Percentiles rank a stretch among this genome's conserved stretches.
Conservation (phyloP, 2,113 vertebrate genomes). For the Sylvietta virens region DNA sequence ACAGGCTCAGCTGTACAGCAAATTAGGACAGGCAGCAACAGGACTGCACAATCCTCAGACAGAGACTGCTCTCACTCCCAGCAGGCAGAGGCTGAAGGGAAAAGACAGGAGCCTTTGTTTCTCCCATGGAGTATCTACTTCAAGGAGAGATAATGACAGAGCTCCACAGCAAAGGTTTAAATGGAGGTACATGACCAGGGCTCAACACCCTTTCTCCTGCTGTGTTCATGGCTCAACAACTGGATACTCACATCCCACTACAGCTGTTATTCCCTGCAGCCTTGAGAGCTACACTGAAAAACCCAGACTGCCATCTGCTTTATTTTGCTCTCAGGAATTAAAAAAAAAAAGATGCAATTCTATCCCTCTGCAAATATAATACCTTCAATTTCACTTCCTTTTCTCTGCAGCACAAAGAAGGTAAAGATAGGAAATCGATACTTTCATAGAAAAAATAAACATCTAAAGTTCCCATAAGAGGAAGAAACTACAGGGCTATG, state of each 20-base stretch:
- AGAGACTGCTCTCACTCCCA: not conserved
- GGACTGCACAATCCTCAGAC: not conserved
- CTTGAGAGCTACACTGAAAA: not conserved
- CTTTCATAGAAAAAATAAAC: not conserved
- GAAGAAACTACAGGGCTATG: not conserved
- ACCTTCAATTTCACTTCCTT: not conserved
- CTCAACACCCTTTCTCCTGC: not conserved
- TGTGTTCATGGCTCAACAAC: not conserved
- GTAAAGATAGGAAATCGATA: not conserved
- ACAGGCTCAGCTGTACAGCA: not conserved
- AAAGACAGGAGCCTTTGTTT: not conserved
- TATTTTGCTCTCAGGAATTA: not conserved
- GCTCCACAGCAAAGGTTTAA: not conserved
- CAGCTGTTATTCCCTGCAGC: not conserved
- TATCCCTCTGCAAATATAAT: not conserved
- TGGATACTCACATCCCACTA: not conserved
- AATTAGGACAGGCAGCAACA: slow-evolving; percentile 9
- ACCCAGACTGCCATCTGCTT: not conserved
- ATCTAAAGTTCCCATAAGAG: not conserved
- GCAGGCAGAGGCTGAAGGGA: not conserved
- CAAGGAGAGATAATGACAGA: not conserved
- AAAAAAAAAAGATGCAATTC: not conserved
- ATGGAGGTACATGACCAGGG: not conserved
- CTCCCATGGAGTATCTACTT: not conserved
- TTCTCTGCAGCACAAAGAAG: not conserved